Evolutionary conservation across 30 jellyfish, hydroid and myxozoan genomes (phyloP), one percentile per base, ranked within the genome.

Genomic region (Catostylus mosaicus): DNA sequence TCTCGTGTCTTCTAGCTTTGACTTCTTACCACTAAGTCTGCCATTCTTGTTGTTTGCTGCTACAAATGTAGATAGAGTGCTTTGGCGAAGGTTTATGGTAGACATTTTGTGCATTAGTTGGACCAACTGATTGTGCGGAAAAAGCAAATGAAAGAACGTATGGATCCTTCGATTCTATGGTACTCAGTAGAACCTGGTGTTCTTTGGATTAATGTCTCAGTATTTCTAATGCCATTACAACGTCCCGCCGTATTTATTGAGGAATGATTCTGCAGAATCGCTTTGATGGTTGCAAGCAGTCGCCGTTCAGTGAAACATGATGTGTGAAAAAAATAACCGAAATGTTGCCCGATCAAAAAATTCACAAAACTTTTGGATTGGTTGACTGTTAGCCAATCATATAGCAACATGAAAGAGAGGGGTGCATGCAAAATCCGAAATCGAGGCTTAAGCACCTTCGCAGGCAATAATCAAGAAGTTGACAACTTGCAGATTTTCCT

Each of bases 1-100:
- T 63, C 69, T 90, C 35, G 78, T 19, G 30, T 90, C 97, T 32
- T 84, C 94, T 24, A 83, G 81, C 74, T 90, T 90, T 16, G 87
- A 54, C 62, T 83, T 90, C 78, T 72, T 76, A 48, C 93, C 93
- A 61, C 89, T 78, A 27, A 52, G 75, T 51, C 96, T 79, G 27
- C 47, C 89, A 40, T 64, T 79, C 48, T 48, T 79, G 63, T 38
- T 64, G 60, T 64, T 79, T 59, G 19, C 71, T 6, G 75, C 30
- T 1, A 38, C 30, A 19, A n/a, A n/a, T 60, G 80, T 61, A 20
- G 89, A 7, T 1, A 79, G 82, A 43, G 74, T 79, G 73, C 89
- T 79, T 40, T 79, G 89, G 23, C 89, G 89, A 24, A 79, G 60
- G 62, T 66, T 65, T 5, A 79, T 65, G 30, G 89, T 79, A 43